phyloP scores from a whole-genome alignment of 2,888 invertebrate genomes.

The Zygothrica quintamaculata region DNA sequence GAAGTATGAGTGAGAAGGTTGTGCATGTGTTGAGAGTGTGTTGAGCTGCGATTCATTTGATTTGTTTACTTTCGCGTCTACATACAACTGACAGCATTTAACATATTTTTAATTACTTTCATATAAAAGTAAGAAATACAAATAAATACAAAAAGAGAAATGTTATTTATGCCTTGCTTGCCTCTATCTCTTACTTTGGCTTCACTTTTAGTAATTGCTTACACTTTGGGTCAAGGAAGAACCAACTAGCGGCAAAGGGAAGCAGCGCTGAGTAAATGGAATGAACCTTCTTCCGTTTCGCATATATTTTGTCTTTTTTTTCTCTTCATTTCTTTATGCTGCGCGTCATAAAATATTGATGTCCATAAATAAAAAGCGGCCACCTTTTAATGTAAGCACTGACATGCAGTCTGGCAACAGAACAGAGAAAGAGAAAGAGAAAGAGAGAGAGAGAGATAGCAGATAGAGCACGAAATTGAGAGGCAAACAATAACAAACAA shows the following conservation, averaged over 20 bases:
- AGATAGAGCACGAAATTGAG: not conserved
- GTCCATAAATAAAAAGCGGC: constrained; percentile 72
- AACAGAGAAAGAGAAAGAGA: too few relatives aligned
- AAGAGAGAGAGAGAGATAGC: not conserved
- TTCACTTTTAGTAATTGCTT: constrained; percentile 42
- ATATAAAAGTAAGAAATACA: not conserved
- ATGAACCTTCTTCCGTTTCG: constrained; percentile 36
- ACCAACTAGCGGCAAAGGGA: too few relatives aligned
- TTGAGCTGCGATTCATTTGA: not conserved
- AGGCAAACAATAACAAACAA: not conserved
- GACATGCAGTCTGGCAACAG: constrained; percentile 2
- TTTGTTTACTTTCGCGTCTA: too few relatives aligned
- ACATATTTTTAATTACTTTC: constrained; percentile 5
- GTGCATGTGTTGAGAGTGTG: too few relatives aligned
- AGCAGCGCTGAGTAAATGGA: not conserved
- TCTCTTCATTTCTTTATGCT: constrained; percentile 42
- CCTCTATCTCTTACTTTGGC: not conserved
- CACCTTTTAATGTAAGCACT: constrained; percentile 62
- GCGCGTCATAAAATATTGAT: constrained; percentile 74
- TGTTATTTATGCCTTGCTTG: constrained; percentile 23
- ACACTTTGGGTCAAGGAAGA: not conserved
- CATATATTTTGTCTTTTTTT: constrained; percentile 29
- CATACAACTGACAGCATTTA: not conserved
- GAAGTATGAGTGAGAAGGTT: not conserved
- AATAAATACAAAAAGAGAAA: not conserved